These are phyloP conservation scores for Eilema griseolum DNA, from an alignment of 2,888 invertebrate genomes.

Conservation along the genomic window DNA sequence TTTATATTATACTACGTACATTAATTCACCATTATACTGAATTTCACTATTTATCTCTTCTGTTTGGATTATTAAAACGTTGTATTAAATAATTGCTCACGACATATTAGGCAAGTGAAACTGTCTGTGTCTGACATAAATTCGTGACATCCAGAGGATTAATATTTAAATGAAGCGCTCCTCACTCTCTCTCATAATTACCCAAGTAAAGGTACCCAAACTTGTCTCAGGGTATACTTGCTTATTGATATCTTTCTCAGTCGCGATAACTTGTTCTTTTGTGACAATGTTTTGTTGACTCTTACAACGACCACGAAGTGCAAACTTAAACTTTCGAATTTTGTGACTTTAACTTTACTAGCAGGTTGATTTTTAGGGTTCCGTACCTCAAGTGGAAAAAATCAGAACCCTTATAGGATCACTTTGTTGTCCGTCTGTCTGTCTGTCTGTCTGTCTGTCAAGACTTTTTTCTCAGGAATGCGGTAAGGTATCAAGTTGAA, in stretches of 20 bases:
- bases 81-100: not conserved
- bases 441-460: too few relatives aligned
- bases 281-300: not conserved
- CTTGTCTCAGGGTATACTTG: not conserved
- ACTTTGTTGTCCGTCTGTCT: too few relatives aligned
- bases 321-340: not conserved
- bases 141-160: not conserved
- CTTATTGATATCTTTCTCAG: slow-evolving; percentile 1
- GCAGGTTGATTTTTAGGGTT: too few relatives aligned
- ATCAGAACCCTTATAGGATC: too few relatives aligned
- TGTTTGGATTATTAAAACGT: too few relatives aligned
- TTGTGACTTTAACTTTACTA: not conserved
- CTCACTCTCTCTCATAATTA: not conserved
- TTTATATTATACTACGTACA: too few relatives aligned
- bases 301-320: not conserved
- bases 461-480: too few relatives aligned
- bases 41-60: not conserved
- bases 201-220: not conserved
- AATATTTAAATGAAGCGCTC: not conserved
- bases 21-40: not conserved
- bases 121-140: not conserved
- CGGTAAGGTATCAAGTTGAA: too few relatives aligned
- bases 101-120: not conserved
- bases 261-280: not conserved
- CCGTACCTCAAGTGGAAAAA: too few relatives aligned